phyloP scores from a whole-genome alignment of 2,797 vertebrate species.

The Rhincodon typus region DNA sequence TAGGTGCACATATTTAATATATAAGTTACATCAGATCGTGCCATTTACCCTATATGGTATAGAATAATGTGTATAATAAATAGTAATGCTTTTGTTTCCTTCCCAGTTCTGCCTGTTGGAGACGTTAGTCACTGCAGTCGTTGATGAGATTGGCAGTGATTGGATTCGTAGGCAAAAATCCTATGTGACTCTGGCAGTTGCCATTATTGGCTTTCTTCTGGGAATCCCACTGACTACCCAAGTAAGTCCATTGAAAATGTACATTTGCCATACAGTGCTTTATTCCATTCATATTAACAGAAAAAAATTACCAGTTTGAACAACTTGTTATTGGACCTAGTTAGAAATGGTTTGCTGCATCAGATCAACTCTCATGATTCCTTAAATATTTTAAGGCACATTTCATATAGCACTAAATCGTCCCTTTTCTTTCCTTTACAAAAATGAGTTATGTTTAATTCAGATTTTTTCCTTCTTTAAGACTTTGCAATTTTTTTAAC shows the following conservation, averaged over 20 bases:
- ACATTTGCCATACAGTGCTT: neutral
- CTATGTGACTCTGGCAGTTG: constrained; percentile 77
- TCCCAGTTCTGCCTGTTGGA: constrained; percentile 89
- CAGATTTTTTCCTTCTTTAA: neutral
- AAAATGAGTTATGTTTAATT: neutral
- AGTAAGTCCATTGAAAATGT: constrained; percentile 51
- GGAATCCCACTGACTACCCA: constrained; percentile 86
- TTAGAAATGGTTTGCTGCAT: neutral
- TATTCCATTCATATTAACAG: neutral
- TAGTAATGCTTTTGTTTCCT: neutral
- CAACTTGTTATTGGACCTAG: neutral
- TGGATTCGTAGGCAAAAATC: constrained; percentile 93
- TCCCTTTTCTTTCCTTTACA: neutral
- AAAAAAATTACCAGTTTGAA: neutral
- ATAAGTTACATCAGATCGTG: neutral
- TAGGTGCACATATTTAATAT: neutral
- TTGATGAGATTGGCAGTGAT: constrained; percentile 91
- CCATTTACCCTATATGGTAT: neutral
- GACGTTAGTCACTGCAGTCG: constrained; percentile 88
- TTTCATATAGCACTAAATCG: neutral
- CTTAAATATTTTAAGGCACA: neutral
- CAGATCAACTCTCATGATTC: neutral
- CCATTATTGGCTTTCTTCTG: constrained; percentile 78
- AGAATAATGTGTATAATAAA: neutral
- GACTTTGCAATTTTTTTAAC: neutral